Conservation (phyloP, 2,888 invertebrate species). For the Seladonia tumulorum region DNA sequence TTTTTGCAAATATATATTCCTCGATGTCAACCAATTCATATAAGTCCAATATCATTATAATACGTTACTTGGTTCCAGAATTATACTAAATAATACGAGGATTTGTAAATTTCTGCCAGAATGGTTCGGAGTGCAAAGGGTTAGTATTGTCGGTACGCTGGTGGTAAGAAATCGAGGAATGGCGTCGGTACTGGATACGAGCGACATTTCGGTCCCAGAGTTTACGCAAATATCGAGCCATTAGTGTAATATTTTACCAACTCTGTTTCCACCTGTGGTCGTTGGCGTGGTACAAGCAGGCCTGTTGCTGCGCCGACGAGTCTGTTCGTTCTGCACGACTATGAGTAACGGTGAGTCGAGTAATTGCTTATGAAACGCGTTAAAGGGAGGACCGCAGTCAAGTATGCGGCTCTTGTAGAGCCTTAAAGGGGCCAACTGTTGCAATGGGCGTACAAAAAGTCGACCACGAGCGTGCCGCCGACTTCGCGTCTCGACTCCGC, state of each 20-base stretch:
- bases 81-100: too few species aligned
- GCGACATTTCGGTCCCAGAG: not conserved
- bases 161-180: not conserved
- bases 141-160: too few species aligned
- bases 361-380: slow-evolving; percentile 78
- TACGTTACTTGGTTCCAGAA: too few species aligned
- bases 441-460: slow-evolving; percentile 79
- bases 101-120: too few species aligned
- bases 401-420: slow-evolving; percentile 64
- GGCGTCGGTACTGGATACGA: not conserved
- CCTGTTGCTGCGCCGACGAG: slow-evolving; percentile 21
- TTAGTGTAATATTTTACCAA: not conserved
- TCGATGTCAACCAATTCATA: too few species aligned
- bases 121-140: too few species aligned
- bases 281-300: not conserved
- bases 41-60: too few species aligned
- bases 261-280: not conserved
- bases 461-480: slow-evolving; percentile 69
- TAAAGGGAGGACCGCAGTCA: slow-evolving; percentile 70
- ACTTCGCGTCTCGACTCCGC: slow-evolving; percentile 61
- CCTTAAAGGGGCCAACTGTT: slow-evolving; percentile 82
- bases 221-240: not conserved
- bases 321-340: slow-evolving; percentile 9
- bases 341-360: slow-evolving; percentile 58
- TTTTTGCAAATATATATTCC: too few species aligned